phyloP scores from a whole-genome alignment of 1,140 invertebrate species.

The Aporrectodea caliginosa region DNA sequence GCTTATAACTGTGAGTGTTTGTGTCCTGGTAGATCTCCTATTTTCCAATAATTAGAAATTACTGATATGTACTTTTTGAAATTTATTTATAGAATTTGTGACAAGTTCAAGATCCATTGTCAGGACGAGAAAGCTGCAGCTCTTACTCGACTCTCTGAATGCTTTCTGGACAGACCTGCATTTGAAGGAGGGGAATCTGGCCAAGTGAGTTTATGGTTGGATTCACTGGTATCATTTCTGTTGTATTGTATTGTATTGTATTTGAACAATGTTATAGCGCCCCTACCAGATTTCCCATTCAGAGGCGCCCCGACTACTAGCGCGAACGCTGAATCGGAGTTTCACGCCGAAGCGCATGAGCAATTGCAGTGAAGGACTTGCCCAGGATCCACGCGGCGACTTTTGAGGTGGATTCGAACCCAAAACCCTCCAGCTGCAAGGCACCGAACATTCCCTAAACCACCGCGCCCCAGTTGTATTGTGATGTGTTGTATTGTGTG shows the following conservation, averaged over 20 bases:
- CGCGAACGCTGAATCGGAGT: background rate
- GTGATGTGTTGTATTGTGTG: no score
- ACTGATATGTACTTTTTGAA: slow-evolving; percentile 13
- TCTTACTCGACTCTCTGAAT: slow-evolving; percentile 36
- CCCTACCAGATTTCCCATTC: background rate
- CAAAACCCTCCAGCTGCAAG: no score
- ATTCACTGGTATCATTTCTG: background rate
- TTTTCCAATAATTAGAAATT: background rate
- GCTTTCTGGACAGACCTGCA: slow-evolving; percentile 39
- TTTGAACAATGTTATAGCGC: background rate
- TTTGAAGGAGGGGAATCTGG: slow-evolving; percentile 35
- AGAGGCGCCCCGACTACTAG: background rate
- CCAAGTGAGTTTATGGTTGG: slow-evolving; percentile 35
- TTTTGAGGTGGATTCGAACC: no score
- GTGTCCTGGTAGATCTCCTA: background rate
- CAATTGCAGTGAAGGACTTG: no score
- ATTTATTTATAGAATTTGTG: slow-evolving; percentile 37
- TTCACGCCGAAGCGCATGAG: no score
- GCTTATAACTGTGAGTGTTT: background rate
- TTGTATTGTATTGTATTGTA: no score
- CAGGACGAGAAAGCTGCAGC: slow-evolving; percentile 38
- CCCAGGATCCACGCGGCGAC: no score
- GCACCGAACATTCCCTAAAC: no score
- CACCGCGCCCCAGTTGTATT: no score
- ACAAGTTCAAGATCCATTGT: slow-evolving; percentile 46